Base-by-base conservation (phyloP, 2,797 vertebrate species). In the Leptoclinus maculatus region DNA sequence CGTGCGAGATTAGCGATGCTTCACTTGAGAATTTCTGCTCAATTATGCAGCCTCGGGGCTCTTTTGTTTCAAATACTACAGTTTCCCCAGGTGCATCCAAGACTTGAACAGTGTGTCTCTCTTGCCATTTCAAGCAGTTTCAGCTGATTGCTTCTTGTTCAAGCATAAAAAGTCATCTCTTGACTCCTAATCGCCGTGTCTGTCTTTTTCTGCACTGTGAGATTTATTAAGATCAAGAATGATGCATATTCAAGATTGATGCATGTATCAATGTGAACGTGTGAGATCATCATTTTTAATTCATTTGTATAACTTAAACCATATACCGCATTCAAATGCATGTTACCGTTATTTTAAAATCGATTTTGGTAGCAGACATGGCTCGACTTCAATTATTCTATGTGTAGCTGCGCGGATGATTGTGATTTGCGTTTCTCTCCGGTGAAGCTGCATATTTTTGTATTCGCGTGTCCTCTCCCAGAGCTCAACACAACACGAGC, bases 41-140 rank as follows among this genome's bases (percentile, higher is more conserved):
- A 92, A 91, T 93, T 94, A 92, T 86, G 89, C 83, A 38, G 77
- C 88, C 80, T 83, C 54, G 84, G 74, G 79, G 79, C 34, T 85
- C 60, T 89, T n/a, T 91, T 88, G 77, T 92, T 89, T 91, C 85
- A 51, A 74, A 82, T 78, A 62, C 66, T 87, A 82, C 82, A 90
- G 91, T 93, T 82, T 82, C 87, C 87, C 88, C 92, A 93, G 90
- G 91, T 93, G 91, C 89, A 92, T 79, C 83, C 79, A 74, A 75
- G 77, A 91, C 84, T 85, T 77, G 73, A 76, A 66, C 79, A 84
- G 80, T 91, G 87, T 89, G 89, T 90, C 82, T 86, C 71, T n/a
- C n/a, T n/a, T 65, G 69, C 85, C 87, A 79, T 87, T 92, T 86
- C 69, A 71, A 86, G 87, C 83, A 62, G 90, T 85, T 91, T 83